Percentiles rank a stretch among this genome's conserved stretches.
These are phyloP conservation scores for Blera fallax DNA, from an alignment of 2,888 invertebrate genomes.

Conservation along the genomic window DNA sequence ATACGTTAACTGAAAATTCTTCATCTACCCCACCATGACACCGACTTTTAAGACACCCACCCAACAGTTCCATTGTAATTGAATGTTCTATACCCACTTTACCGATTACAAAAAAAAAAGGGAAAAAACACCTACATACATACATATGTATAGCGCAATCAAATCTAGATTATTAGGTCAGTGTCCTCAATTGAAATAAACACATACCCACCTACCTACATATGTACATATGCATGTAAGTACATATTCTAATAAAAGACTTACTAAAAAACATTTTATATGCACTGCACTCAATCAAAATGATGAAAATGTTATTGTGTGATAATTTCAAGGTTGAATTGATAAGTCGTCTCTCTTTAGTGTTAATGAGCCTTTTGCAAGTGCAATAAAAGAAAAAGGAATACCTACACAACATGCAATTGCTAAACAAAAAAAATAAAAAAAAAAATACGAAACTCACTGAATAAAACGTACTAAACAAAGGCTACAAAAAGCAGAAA, in stretches of 20 bases:
- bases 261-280: constrained; percentile 24
- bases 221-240: no score
- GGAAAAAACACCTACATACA: constrained; percentile 3
- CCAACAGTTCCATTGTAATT: neutral
- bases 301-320: constrained; percentile 44
- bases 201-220: neutral
- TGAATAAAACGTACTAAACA: neutral
- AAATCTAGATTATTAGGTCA: constrained; percentile 30
- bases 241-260: neutral
- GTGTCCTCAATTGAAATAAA: constrained; percentile 10
- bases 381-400: neutral
- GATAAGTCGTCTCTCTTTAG: constrained; percentile 21
- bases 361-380: constrained; percentile 24
- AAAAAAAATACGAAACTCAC: no score
- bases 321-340: constrained; percentile 53
- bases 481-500: neutral
- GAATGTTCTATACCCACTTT: neutral
- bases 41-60: neutral
- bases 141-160: constrained; percentile 21
- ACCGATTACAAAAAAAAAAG: neutral
- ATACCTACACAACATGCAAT: neutral
- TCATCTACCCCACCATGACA: no score
- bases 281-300: constrained; percentile 5
- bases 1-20: no score
- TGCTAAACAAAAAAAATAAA: no score